Conservation (phyloP, 2,888 invertebrate genomes). For the Thalpophila matura region DNA sequence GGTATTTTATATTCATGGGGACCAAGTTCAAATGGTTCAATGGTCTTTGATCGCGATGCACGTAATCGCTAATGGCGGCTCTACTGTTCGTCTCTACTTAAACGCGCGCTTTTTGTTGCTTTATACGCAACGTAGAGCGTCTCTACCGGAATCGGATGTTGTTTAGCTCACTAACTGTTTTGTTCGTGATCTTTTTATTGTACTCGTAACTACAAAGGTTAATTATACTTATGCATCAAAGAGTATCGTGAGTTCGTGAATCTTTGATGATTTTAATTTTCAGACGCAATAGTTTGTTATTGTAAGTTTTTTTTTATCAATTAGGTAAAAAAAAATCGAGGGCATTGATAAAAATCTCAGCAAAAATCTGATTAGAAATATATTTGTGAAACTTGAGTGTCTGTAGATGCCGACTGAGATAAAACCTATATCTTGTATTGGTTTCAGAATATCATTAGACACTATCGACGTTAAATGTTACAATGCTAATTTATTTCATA, state of each 20-base stretch:
- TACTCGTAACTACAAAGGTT: constrained; percentile 20
- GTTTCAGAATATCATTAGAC: not conserved
- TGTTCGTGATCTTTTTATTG: constrained; percentile 49
- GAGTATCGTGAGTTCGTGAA: not conserved
- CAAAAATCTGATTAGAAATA: constrained; percentile 26
- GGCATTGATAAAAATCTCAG: constrained; percentile 35
- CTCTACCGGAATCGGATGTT: constrained; percentile 56
- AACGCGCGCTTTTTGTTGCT: constrained; percentile 41
- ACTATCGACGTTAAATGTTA: not conserved
- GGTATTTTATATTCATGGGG: constrained; percentile 78
- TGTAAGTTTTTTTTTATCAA: constrained; percentile 37
- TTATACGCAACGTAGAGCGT: constrained; percentile 28
- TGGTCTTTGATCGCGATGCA: constrained; percentile 71
- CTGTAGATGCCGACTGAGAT: constrained; percentile 25
- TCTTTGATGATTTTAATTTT: constrained; percentile 17
- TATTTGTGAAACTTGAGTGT: not conserved
- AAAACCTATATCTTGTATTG: constrained; percentile 18
- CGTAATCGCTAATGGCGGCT: constrained; percentile 59
- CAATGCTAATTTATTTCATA: not conserved
- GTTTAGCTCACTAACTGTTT: constrained; percentile 36
- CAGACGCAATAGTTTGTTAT: constrained; percentile 11
- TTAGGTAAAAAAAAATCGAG: constrained; percentile 10
- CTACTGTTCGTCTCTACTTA: constrained; percentile 18
- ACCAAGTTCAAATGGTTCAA: constrained; percentile 73
- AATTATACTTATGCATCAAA: constrained; percentile 26